Conservation (phyloP, 2,888 invertebrate species). For the Pyrocoelia pectoralis region DNA sequence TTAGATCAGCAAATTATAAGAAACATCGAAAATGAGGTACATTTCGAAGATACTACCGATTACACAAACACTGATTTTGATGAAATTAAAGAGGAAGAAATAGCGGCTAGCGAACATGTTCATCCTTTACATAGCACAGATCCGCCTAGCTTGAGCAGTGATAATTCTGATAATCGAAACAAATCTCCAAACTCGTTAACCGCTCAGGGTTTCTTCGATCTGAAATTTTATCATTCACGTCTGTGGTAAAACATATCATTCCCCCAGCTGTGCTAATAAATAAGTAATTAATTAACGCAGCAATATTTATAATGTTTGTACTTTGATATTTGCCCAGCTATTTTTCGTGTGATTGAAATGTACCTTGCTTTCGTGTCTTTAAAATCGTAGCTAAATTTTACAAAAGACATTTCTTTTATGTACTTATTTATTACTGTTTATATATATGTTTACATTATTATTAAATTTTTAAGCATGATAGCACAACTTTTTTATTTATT, state of each 20-base stretch:
- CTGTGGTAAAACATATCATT: constrained; percentile 67
- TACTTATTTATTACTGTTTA: constrained; percentile 31
- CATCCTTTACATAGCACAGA: not conserved
- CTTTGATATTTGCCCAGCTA: constrained; percentile 17
- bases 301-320: constrained; percentile 18
- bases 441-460: constrained; percentile 14
- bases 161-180: constrained; percentile 50
- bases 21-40: constrained; percentile 41
- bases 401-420: constrained; percentile 34
- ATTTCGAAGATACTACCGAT: constrained; percentile 30
- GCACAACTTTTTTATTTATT: not conserved
- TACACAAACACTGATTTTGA: constrained; percentile 18
- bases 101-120: not conserved
- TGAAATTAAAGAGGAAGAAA: not conserved
- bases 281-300: not conserved
- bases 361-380: constrained; percentile 36
- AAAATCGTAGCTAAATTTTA: constrained; percentile 22
- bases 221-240: constrained; percentile 81
- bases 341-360: constrained; percentile 35
- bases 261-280: not conserved
- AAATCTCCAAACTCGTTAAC: constrained; percentile 62
- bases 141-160: constrained; percentile 1
- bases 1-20: constrained; percentile 27
- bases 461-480: not conserved
- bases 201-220: constrained; percentile 74